Evolutionary conservation across 2,888 invertebrate genomes (phyloP), one percentile per base, ranked within the genome.

Genomic region (Pocota personata): DNA sequence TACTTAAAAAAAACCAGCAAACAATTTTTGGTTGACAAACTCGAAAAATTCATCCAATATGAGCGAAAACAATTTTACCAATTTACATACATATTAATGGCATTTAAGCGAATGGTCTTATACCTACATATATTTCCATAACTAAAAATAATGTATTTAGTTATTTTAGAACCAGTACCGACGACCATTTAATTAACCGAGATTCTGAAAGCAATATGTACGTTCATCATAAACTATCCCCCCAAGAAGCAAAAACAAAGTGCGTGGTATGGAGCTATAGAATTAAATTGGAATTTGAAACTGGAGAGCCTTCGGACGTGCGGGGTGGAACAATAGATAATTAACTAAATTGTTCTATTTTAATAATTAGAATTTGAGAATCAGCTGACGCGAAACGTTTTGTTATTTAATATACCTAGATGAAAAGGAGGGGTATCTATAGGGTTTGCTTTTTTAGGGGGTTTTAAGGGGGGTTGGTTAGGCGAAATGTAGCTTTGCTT

Each of bases 41-140:
- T 58, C 48, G 35, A 48, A 27, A 64, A 64, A 58, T 79, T 24
- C 32, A 32, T 10, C 16, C 21, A 35, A 60, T 60, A 57, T 27
- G 57, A 40, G 14, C 12, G 14, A 35, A 79, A 79, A 60, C 32
- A 67, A 50, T 57, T 67, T 37, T 12, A 77, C 37, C 32, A 80
- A 82, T 82, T 82, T 82, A 64, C 82, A 82, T 82, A 64, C 82
- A 82, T 82, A 71, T 82, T 82, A 82, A 82, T 82, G 48, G 37
- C 52, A 64, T 71, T 55, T 57, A 50, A 21, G 40, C 60, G 35
- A 21, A n/a, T 14, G 57, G 24, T 12, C 46, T n/a, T 72, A 46
- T 50, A 14, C 10, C 27, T 6, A 50, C 7, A n/a, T 12, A 10
- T 35, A 64, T 64, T 79, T 64, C 37, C 55, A 57, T 69, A 76